Evolutionary conservation across 2,113 vertebrate species (phyloP), one percentile per base, ranked within the genome.

Genomic region (Morone chrysops): DNA sequence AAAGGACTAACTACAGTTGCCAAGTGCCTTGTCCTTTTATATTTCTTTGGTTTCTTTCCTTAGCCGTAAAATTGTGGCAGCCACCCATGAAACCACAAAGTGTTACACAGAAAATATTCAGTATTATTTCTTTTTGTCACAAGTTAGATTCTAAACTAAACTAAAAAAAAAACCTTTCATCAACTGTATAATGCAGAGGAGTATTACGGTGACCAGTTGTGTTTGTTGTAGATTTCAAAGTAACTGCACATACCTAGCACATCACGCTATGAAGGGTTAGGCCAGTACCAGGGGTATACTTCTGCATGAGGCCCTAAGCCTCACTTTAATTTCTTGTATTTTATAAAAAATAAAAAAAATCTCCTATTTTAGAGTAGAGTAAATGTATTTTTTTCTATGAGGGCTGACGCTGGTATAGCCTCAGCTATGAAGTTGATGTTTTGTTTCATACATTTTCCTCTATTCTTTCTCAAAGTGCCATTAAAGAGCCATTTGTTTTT

Each of bases 401-500:
- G 66, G 68, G 81, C 75, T 93, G 88, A 85, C 75, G 89, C 92
- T 86, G 80, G 66, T 89, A 80, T 91, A 78, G 85, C 83, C 80
- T 92, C 81, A 76, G 85, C 85, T 79, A 60, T 80, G 48, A 90
- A 81, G 82, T 84, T 79, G 85, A 82, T 89, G 70, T 88, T 90
- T 92, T 74, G 63, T 87, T 92, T 90, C 80, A 89, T 90, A 82
- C 48, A 72, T 84, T 93, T 89, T 87, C 40, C 73, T 88, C 87
- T 84, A 82, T 88, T 87, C 80, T 88, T 60, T 87, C 80, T 91
- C 82, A 76, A 93, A 90, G 89, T 94, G 90, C 93, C 92, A 90
- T 93, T 93, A 89, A 93, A 93, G 89, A 94, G 87, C 90, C 91
- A 82, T 92, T 90, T 90, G 66, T 89, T 91, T 89, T 89, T 87